Conservation (phyloP, 2,113 vertebrate species). For the Triplophysa tibetana region DNA sequence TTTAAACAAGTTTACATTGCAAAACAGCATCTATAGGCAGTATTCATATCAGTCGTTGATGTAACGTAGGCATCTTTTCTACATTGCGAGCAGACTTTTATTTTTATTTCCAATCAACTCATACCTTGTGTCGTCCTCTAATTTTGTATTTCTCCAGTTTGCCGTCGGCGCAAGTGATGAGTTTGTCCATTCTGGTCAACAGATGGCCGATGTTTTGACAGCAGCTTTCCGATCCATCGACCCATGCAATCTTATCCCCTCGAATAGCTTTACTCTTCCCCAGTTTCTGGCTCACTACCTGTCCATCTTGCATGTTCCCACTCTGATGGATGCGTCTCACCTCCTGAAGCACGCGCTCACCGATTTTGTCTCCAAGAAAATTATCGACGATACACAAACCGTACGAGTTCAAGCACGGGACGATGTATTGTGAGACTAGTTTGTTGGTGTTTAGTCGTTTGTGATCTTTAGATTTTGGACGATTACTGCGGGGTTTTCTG, state of each 20-base stretch:
- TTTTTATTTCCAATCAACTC: not conserved
- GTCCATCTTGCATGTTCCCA: slow-evolving; percentile 63
- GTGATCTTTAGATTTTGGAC: slow-evolving; percentile 51
- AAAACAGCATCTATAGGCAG: no score
- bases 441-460: slow-evolving; percentile 55
- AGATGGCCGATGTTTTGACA: slow-evolving; percentile 66
- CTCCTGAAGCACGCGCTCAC: slow-evolving; percentile 65
- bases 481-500: slow-evolving; percentile 47
- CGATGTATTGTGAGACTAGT: slow-evolving; percentile 62
- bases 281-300: slow-evolving; percentile 58
- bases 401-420: slow-evolving; percentile 65
- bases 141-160: slow-evolving; percentile 69
- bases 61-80: no score
- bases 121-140: slow-evolving; percentile 68
- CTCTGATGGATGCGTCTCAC: slow-evolving; percentile 59
- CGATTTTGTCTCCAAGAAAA: slow-evolving; percentile 65
- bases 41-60: no score
- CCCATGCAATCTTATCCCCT: slow-evolving; percentile 69
- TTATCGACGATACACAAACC: slow-evolving; percentile 67
- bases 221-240: slow-evolving; percentile 64
- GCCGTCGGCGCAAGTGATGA: slow-evolving; percentile 66
- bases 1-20: no score
- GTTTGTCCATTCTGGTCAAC: slow-evolving; percentile 65
- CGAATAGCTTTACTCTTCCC: slow-evolving; percentile 60
- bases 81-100: no score